Percentiles rank a stretch among this genome's conserved stretches.
These are phyloP conservation scores for Glaucidium brasilianum DNA, from an alignment of 2,113 vertebrate species.

Conservation along the genomic window DNA sequence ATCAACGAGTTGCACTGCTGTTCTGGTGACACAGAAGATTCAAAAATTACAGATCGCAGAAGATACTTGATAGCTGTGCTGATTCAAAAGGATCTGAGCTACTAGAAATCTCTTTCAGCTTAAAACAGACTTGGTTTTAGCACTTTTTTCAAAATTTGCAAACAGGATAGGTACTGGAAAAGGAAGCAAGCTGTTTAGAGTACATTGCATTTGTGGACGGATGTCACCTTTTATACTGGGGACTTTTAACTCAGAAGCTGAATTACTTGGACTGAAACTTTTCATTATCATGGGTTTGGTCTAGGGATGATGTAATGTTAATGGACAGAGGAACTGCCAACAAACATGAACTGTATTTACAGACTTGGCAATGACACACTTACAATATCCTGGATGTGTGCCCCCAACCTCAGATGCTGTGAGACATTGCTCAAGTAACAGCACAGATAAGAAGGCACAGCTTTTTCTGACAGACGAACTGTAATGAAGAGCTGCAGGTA, in stretches of 20 bases:
- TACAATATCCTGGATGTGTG: constrained; percentile 1
- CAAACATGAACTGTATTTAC: constrained; percentile 49
- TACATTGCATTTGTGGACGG: not conserved
- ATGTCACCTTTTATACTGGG: not conserved
- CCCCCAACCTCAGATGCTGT: constrained; percentile 2
- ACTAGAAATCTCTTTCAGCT: fast-evolving
- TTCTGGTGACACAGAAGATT: not conserved
- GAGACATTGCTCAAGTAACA: constrained; percentile 7
- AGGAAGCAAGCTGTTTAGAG: not conserved
- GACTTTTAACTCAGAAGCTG: constrained; percentile 26
- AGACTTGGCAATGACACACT: constrained; percentile 42
- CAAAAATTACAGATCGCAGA: not conserved
- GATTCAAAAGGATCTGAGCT: not conserved
- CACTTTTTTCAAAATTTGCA: not conserved
- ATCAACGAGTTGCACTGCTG: not conserved
- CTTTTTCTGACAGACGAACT: constrained; percentile 11
- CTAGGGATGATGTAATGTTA: constrained; percentile 52
- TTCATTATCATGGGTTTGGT: constrained; percentile 40
- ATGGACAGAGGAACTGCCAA: constrained; percentile 39
- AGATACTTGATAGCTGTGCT: not conserved
- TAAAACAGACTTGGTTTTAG: not conserved
- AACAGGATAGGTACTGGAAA: not conserved
- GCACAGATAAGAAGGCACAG: not conserved
- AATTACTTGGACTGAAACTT: constrained; percentile 17
- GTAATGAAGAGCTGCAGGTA: constrained; percentile 25